These are phyloP conservation scores for Heliconius aoede DNA, from an alignment of 2,888 invertebrate species.

Conservation along the genomic window DNA sequence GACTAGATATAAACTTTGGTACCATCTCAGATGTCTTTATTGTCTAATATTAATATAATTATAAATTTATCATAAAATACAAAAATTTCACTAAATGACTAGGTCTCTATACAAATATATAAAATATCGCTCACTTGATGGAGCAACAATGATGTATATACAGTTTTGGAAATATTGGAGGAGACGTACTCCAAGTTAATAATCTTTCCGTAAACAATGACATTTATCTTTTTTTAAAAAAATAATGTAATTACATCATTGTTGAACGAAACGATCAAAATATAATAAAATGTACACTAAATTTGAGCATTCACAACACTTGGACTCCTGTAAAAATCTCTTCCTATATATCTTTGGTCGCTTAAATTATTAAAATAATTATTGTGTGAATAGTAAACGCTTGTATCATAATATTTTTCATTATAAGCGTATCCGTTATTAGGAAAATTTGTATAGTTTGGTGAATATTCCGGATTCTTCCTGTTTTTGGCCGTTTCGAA, in stretches of 20 bases:
- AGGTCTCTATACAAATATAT: conserved; percentile 47
- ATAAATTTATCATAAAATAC: conserved; percentile 50
- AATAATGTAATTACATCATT: neutral
- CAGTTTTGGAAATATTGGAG: neutral
- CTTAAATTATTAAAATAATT: conserved; percentile 63
- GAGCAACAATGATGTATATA: neutral
- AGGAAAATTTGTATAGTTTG: conserved; percentile 58
- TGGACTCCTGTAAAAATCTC: conserved; percentile 71
- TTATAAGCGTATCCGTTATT: conserved; percentile 61
- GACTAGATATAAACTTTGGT: conserved; percentile 73
- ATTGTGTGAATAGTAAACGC: conserved; percentile 62
- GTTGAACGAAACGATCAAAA: conserved; percentile 15
- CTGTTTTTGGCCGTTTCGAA: conserved; percentile 78
- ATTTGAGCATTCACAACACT: conserved; percentile 75
- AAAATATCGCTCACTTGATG: neutral
- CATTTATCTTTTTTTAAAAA: neutral
- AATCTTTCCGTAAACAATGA: neutral
- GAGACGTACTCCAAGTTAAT: neutral
- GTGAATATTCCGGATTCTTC: conserved; percentile 56
- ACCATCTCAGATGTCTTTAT: conserved; percentile 47
- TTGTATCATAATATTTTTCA: conserved; percentile 63
- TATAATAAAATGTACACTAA: conserved; percentile 51
- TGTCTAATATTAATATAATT: conserved; percentile 45
- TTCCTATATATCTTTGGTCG: conserved; percentile 70
- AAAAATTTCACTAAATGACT: conserved; percentile 53